A percentile compares a stretch with the other conserved stretches of the same genome.
phyloP scores from a whole-genome alignment of 2,888 invertebrate genomes.

The Monopis laevigella region DNA sequence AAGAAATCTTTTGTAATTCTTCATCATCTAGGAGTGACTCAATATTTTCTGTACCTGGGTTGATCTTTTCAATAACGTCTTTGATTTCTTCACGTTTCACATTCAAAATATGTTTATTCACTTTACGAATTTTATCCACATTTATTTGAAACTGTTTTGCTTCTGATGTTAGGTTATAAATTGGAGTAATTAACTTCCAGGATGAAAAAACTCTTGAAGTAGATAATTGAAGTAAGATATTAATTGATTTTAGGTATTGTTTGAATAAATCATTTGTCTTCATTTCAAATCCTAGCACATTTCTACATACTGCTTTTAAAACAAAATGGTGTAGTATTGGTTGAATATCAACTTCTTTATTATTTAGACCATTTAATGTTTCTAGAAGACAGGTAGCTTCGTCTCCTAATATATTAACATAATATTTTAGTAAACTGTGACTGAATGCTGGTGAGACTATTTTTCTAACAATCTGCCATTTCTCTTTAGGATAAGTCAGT shows the following conservation, averaged over 20 bases:
- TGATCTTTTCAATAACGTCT: not conserved
- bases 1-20: not conserved
- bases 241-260: not conserved
- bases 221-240: not conserved
- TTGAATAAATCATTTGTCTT: not conserved
- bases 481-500: not conserved
- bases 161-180: not conserved
- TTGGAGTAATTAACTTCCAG: not conserved
- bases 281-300: not conserved
- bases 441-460: not conserved
- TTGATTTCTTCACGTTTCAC: not conserved
- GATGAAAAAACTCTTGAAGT: not conserved
- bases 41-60: no score
- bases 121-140: not conserved
- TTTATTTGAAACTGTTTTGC: not conserved
- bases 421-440: not conserved
- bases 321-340: not conserved
- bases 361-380: not conserved
- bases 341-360: not conserved
- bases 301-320: not conserved
- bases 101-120: not conserved
- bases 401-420: not conserved
- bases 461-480: not conserved
- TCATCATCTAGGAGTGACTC: no score
- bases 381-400: not conserved